phyloP scores from a whole-genome alignment of 35 echinoderm and acorn worm genomes.

The Nesometra sesokonis region DNA sequence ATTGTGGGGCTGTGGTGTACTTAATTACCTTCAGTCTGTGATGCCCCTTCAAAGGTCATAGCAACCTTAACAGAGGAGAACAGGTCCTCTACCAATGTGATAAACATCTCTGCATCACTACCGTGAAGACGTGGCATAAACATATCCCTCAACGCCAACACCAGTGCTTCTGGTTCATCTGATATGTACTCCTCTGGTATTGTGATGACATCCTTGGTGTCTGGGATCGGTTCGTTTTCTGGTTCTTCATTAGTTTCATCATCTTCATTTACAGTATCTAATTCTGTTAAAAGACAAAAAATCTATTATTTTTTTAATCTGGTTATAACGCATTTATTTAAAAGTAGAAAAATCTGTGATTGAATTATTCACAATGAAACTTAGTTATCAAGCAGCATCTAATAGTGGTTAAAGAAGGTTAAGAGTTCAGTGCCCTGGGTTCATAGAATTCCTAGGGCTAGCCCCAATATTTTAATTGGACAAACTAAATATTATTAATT shows the following conservation, averaged over 20 bases:
- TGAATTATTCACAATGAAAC: no score
- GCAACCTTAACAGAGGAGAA: conserved; percentile 58
- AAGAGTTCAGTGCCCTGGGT: no score
- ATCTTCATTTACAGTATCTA: not conserved
- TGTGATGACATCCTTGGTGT: not conserved
- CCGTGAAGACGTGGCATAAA: conserved; percentile 87
- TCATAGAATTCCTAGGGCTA: no score
- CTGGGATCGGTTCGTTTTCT: not conserved
- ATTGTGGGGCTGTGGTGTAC: no score
- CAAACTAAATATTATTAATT: no score
- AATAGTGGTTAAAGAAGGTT: no score
- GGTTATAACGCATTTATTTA: no score
- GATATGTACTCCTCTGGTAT: not conserved
- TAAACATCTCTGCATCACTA: conserved; percentile 94
- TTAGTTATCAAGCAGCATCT: no score
- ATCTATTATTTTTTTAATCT: no score
- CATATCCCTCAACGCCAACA: conserved; percentile 64
- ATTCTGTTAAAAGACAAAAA: not conserved
- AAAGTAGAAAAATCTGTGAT: no score
- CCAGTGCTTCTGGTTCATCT: conserved; percentile 59
- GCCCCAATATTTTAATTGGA: no score
- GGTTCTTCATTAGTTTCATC: not conserved
- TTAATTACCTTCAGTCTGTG: not conserved
- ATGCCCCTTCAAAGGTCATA: conserved; percentile 58
- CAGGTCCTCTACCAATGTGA: conserved; percentile 67